Evolutionary conservation across 2,113 vertebrate genomes (phyloP), one percentile per base, ranked within the genome.

Genomic region (Camelus bactrianus): DNA sequence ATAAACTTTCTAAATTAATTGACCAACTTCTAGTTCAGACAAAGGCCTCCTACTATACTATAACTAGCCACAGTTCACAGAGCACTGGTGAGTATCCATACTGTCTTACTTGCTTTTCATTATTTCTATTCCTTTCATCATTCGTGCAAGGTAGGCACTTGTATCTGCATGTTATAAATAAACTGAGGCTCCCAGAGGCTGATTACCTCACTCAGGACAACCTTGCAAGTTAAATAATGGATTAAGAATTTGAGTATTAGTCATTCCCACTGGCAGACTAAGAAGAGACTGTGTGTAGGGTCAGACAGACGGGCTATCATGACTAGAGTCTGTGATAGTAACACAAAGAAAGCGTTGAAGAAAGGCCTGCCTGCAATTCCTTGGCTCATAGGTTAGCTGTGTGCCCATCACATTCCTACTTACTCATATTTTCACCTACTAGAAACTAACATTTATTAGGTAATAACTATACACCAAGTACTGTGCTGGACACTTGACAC

Each of bases 171-270:
- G 30, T 30, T 48, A 73, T 46, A 91, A 90, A 87, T 15, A 73
- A 69, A 91, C 24, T 28, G 58, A 91, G 52, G 17, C 54, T 81
- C 32, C 35, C 42, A 73, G 75, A 77, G 38, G 15, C 62, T 50
- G 50, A 89, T 87, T 75, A 75, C 30, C 75, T 84, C 70, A 64
- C 20, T 94, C 58, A 76, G 30, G 70, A 93, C 48, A 75, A 86
- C 4, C 70, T 38, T 79, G 35, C 32, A 65, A 30, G 17, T 56
- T 54, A 93, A 93, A 80, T 82, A 54, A 89, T 91, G 24, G 42
- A 86, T 60, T 26, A 69, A 14, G 32, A 95, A 70, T 81, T 76
- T 80, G 30, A 84, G 42, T 48, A 50, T 69, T 85, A 32, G 38
- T 83, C 58, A 76, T 67, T 81, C 92, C 58, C 83, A 32, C 35